Conservation (phyloP, 92 coral and sea anemone species). For the Micromussa lordhowensis region DNA sequence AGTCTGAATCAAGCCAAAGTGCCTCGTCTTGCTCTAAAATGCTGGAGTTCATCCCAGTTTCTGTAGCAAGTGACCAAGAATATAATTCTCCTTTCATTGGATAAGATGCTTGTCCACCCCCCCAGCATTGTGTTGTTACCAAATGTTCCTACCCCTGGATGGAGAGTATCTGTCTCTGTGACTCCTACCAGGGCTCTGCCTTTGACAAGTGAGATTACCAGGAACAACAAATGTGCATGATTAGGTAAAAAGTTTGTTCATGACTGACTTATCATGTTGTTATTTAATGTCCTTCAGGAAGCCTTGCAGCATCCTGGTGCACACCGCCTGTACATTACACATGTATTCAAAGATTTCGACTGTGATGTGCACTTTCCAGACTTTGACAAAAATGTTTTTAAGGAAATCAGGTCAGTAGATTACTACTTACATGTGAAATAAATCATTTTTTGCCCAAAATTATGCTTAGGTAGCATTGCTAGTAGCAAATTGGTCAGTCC, state of each 20-base stretch:
- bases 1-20: no score
- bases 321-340: conserved; percentile 76
- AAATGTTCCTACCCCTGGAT: no score
- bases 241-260: neutral
- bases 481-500: neutral
- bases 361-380: conserved; percentile 79
- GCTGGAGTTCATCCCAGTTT: no score
- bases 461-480: neutral
- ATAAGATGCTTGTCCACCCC: no score
- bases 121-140: no score
- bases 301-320: conserved; percentile 57
- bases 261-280: neutral
- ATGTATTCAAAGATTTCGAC: conserved; percentile 64
- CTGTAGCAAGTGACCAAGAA: no score
- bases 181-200: no score
- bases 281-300: conserved; percentile 49
- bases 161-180: no score
- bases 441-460: neutral
- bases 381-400: conserved; percentile 62
- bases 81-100: no score
- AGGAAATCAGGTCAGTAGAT: conserved; percentile 60
- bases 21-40: no score
- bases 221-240: no score
- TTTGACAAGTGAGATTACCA: no score
- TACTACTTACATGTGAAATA: neutral